Evolutionary conservation across 2,888 invertebrate genomes (phyloP), one percentile per base, ranked within the genome.

Genomic region (Cataglyphis altisquamis): DNA sequence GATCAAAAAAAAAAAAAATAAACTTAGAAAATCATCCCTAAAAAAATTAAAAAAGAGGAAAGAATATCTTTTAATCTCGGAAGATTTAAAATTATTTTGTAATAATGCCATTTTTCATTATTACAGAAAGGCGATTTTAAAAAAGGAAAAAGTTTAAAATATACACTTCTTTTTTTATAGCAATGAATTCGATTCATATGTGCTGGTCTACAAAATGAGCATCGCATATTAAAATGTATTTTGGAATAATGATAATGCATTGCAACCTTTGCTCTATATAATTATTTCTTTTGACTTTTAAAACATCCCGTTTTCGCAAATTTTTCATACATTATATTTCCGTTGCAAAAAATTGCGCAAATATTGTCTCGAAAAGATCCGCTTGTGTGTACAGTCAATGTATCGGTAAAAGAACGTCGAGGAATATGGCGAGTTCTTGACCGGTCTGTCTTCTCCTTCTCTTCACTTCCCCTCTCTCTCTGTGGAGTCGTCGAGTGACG

Each of bases 401-500:
- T 82, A 62, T 57, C 80, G 45, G 72, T 64, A 63, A 89, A 86
- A 88, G 90, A 90, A 88, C 88, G 86, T 87, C 83, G 90, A 90
- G 86, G 90, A 90, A 90, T 89, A 89, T 87, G 89, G 89, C 86
- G 86, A 87, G 90, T 90, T 90, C 90, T 90, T 67, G 89, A 87
- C 88, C 90, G 86, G 86, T 90, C 88, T 82, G 87, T 84, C 86
- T 90, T 87, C 83, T 85, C 89, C 87, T 84, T 90, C 83, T 78
- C 57, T 72, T 85, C 82, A 64, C 64, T 60, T 84, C 68, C 75
- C 77, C 75, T 70, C 73, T 63, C 52, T 86, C 68, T 52, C n/a
- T 52, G 63, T 21, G 70, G 84, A 86, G 90, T 74, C 91, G 86
- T 86, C 88, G 87, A 86, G 89, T 89, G 90, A 92, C 89, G 88